phyloP scores from a whole-genome alignment of 2,113 vertebrate genomes.

The Heterotis niloticus region DNA sequence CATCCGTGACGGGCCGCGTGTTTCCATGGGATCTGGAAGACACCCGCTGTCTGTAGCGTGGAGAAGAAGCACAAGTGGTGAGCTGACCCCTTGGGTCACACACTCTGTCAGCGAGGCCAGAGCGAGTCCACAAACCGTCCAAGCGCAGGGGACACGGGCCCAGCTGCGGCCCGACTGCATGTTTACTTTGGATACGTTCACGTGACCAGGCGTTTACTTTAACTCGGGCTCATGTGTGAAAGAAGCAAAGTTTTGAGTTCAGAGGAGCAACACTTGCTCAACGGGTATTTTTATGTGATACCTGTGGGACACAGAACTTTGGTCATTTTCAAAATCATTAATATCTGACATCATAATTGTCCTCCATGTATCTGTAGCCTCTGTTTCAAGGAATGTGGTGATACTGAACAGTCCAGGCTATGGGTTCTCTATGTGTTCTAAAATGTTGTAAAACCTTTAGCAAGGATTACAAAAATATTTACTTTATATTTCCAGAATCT shows the following conservation, averaged over 20 bases:
- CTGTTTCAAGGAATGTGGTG: no score
- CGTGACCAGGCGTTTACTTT: no score
- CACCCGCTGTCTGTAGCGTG: constrained; percentile 48
- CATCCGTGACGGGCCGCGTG: constrained; percentile 71
- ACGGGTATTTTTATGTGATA: neutral
- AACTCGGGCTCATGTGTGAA: no score
- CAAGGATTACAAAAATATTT: neutral
- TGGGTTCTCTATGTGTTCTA: no score
- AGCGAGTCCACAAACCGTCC: no score
- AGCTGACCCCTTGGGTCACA: no score
- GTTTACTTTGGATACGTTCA: neutral
- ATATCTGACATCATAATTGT: neutral
- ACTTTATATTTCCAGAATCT: neutral
- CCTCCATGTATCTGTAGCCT: no score
- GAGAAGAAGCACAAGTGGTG: neutral
- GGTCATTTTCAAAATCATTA: neutral
- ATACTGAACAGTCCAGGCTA: no score
- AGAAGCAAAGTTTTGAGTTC: neutral
- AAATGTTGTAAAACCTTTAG: neutral
- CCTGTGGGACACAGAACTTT: neutral
- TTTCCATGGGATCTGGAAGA: constrained; percentile 75
- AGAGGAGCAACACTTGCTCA: neutral
- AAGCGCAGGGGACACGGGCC: neutral
- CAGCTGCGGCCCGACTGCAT: neutral
- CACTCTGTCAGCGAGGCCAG: no score